Evolutionary conservation across 2,888 invertebrate species (phyloP).

Genomic region (Pollenia labialis): DNA sequence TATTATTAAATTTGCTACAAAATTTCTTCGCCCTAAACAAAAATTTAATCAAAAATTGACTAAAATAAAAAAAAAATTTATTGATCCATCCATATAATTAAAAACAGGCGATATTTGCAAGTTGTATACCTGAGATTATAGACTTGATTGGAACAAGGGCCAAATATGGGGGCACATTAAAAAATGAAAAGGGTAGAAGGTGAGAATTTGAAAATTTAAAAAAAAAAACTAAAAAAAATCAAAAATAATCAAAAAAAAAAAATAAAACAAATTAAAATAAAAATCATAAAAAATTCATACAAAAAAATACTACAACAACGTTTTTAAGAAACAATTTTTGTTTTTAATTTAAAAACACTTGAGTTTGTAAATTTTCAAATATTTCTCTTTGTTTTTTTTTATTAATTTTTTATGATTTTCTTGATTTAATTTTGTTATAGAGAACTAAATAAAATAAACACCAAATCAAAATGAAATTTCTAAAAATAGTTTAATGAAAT

Average conservation of each 20-base stretch:
- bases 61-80: slow-evolving; percentile 71
- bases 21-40: slow-evolving; percentile 69
- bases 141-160: slow-evolving; percentile 99
- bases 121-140: slow-evolving; percentile 99
- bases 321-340: slow-evolving; percentile 71
- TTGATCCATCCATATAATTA: slow-evolving; percentile 82
- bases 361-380: slow-evolving; percentile 28
- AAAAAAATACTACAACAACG: slow-evolving; percentile 76
- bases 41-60: slow-evolving; percentile 67
- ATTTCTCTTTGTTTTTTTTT: slow-evolving; percentile 3
- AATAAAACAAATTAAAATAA: slow-evolving; percentile 67
- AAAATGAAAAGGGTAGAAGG: slow-evolving; percentile 99
- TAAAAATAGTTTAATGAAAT: slow-evolving; percentile 40
- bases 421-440: slow-evolving; percentile 58
- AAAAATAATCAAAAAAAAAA: slow-evolving; percentile 68
- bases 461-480: slow-evolving; percentile 84
- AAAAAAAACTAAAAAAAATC: slow-evolving; percentile 74
- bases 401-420: slow-evolving; percentile 55
- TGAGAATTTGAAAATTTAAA: slow-evolving; percentile 86
- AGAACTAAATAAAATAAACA: slow-evolving; percentile 79
- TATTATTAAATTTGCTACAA: slow-evolving; percentile 63
- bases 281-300: slow-evolving; percentile 73
- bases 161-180: slow-evolving; percentile 99
- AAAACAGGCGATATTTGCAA: slow-evolving; percentile 99
- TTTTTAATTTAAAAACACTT: slow-evolving; percentile 46